A percentile compares a stretch with the other conserved stretches of the same genome.
These are phyloP conservation scores for Myopa testacea DNA, from an alignment of 2,888 invertebrate species.

Conservation along the genomic window DNA sequence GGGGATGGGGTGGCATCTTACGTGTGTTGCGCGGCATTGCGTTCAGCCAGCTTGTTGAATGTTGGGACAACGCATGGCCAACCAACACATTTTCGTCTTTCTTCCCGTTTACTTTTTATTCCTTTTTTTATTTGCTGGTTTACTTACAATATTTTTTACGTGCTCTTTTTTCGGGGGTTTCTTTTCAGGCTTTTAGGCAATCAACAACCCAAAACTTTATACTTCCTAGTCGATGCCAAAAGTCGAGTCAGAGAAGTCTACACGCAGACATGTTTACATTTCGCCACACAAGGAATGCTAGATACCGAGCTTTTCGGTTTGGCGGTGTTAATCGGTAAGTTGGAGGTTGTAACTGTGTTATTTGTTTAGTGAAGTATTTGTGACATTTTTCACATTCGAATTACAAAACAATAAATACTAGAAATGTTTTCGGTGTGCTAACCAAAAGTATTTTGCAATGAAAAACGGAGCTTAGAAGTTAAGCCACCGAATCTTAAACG, in stretches of 20 bases:
- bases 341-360: too few relatives aligned
- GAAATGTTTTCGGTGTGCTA: too few relatives aligned
- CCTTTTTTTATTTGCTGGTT: neutral
- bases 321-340: constrained; percentile 83
- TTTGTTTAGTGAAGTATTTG: too few relatives aligned
- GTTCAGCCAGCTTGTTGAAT: neutral
- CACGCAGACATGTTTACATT: constrained; percentile 83
- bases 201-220: constrained; percentile 69
- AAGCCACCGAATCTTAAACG: too few relatives aligned
- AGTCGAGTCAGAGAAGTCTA: constrained; percentile 85
- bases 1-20: neutral
- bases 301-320: constrained; percentile 87
- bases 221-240: constrained; percentile 77
- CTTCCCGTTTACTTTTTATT: neutral
- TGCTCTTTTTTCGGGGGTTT: neutral
- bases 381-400: too few relatives aligned
- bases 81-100: neutral
- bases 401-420: too few relatives aligned
- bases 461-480: too few relatives aligned
- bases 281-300: constrained; percentile 82
- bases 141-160: neutral
- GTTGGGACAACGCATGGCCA: neutral
- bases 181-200: constrained; percentile 66
- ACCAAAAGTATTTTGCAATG: too few relatives aligned
- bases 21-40: too few relatives aligned